Evolutionary conservation across 2,113 vertebrate species (phyloP).

Genomic region (Pogonocichla stellata): DNA sequence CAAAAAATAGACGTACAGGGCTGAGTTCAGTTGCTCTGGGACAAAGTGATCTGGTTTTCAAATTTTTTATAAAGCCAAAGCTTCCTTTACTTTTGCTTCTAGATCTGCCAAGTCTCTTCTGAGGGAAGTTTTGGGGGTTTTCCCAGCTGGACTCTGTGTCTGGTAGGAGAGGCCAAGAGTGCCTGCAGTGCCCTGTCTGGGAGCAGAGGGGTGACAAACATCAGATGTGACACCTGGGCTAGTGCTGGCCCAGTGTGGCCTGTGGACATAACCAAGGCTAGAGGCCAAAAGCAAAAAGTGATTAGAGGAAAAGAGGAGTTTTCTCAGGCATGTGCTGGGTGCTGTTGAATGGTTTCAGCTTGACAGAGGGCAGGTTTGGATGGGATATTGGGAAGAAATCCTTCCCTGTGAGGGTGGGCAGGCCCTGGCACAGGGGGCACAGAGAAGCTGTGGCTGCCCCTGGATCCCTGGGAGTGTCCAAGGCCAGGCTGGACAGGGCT

Average conservation of each 20-base stretch:
- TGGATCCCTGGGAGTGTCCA: not conserved
- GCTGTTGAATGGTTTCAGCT: not conserved
- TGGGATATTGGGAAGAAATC: not conserved
- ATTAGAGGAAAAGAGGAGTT: not conserved
- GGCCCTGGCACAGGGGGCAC: not conserved
- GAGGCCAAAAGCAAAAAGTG: not conserved
- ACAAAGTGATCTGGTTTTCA: not conserved
- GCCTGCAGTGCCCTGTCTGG: not conserved
- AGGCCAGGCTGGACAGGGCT: fast-evolving
- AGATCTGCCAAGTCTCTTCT: not conserved
- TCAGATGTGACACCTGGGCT: not conserved
- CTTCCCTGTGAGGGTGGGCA: not conserved
- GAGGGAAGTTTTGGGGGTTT: not conserved
- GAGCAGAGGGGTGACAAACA: not conserved
- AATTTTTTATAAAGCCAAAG: not conserved
- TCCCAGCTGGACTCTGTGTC: not conserved
- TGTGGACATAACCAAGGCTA: not conserved
- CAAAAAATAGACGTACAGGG: not conserved
- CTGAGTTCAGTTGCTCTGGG: not conserved
- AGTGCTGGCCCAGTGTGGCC: not conserved
- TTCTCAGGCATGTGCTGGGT: not conserved
- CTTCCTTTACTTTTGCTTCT: not conserved
- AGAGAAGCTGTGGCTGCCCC: not conserved
- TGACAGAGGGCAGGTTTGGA: not conserved
- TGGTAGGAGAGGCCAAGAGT: not conserved